Evolutionary conservation across 2,113 vertebrate genomes (phyloP).

Genomic region (Bubo scandiacus): DNA sequence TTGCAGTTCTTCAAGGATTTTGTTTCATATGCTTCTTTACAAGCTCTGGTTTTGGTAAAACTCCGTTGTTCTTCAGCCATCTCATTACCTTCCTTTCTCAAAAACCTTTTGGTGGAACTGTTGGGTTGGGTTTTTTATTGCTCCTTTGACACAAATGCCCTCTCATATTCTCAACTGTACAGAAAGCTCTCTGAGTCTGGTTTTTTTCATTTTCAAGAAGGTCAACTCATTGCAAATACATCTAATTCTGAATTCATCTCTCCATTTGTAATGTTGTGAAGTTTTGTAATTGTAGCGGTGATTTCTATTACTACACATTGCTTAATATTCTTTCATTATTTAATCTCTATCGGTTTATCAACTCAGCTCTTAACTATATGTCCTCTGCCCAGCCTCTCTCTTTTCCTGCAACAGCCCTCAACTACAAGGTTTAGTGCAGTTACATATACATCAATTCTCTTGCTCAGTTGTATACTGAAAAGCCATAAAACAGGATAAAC

Average conservation of each 20-base stretch:
- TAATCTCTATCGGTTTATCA: not conserved
- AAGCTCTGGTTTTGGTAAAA: not conserved
- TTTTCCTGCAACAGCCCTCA: not conserved
- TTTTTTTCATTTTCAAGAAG: not conserved
- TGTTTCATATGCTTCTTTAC: not conserved
- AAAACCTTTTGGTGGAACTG: not conserved
- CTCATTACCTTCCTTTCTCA: not conserved
- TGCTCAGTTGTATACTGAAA: not conserved
- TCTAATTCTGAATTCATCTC: not conserved
- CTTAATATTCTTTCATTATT: not conserved
- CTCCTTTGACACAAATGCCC: not conserved
- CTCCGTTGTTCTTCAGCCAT: not conserved
- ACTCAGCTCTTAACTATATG: not conserved
- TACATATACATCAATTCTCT: not conserved
- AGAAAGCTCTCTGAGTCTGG: not conserved
- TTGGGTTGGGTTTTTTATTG: not conserved
- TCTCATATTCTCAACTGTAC: fast-evolving
- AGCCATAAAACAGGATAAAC: not conserved
- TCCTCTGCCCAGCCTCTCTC: not conserved
- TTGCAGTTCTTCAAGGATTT: not conserved
- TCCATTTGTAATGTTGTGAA: not conserved
- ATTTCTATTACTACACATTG: not conserved
- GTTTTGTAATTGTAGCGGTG: not conserved
- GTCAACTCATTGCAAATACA: not conserved
- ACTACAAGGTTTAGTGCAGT: not conserved